Conservation (phyloP, 2,113 vertebrate species). For the Burhinus bistriatus region DNA sequence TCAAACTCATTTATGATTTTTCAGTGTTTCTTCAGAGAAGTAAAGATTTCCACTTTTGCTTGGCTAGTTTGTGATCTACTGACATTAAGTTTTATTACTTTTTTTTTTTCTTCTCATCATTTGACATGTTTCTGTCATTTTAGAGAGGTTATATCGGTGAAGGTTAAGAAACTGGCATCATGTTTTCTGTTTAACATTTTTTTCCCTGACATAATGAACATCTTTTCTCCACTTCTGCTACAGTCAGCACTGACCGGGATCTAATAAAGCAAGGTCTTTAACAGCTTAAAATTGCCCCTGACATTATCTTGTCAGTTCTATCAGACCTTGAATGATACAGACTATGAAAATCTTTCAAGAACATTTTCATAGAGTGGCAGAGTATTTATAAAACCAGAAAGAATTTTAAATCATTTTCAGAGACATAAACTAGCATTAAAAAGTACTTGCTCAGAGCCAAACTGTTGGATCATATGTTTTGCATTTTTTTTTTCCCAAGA, state of each 20-base stretch:
- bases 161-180: slow-evolving; percentile 39
- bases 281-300: slow-evolving; percentile 48
- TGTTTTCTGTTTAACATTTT: slow-evolving; percentile 56
- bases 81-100: not conserved
- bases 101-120: not conserved
- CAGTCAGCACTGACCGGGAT: slow-evolving; percentile 51
- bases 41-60: not conserved
- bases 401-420: not conserved
- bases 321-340: slow-evolving; percentile 29
- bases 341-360: slow-evolving; percentile 49
- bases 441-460: not conserved
- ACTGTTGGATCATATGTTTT: not conserved
- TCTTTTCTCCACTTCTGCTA: slow-evolving; percentile 40
- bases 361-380: slow-evolving; percentile 5
- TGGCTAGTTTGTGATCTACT: not conserved
- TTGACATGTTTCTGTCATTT: slow-evolving; percentile 43
- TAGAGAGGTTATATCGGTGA: not conserved
- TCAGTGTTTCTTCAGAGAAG: not conserved
- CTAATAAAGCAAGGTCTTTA: slow-evolving; percentile 55
- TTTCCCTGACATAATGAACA: slow-evolving; percentile 57
- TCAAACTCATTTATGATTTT: not conserved
- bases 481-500: not conserved
- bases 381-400: slow-evolving; percentile 26
- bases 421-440: not conserved
- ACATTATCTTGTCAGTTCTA: slow-evolving; percentile 58